These are phyloP conservation scores for Odocoileus virginianus DNA, from an alignment of 2,113 vertebrate species.

Conservation along the genomic window DNA sequence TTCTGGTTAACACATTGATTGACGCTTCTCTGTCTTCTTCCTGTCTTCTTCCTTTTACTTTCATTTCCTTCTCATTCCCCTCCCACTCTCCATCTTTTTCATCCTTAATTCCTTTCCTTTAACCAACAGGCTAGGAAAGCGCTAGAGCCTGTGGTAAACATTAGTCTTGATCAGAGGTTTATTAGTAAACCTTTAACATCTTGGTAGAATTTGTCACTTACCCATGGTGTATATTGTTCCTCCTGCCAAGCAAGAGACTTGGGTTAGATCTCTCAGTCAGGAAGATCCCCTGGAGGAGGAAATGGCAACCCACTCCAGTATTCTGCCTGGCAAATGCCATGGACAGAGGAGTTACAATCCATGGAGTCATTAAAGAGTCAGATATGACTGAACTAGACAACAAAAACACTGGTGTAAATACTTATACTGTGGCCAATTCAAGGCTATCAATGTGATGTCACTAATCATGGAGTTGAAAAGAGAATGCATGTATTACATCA, in stretches of 20 bases:
- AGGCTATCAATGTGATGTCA: background rate
- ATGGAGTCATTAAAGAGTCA: background rate
- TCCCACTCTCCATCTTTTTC: no score
- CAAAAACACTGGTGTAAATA: background rate
- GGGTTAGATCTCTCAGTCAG: fast-evolving
- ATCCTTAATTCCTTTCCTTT: background rate
- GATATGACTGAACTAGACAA: background rate
- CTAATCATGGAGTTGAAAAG: background rate
- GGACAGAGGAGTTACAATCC: background rate
- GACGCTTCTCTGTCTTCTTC: background rate
- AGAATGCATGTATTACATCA: background rate
- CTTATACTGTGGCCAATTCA: background rate
- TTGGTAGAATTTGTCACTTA: background rate
- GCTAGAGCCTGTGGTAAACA: background rate
- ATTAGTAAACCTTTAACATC: background rate
- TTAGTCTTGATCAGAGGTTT: background rate
- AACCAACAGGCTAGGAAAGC: background rate
- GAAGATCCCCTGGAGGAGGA: background rate
- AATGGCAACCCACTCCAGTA: background rate
- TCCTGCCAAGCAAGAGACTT: background rate
- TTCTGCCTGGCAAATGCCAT: background rate
- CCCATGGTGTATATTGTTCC: background rate
- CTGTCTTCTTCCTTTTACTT: background rate
- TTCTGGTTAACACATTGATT: background rate
- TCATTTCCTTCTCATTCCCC: background rate